A percentile compares a stretch with the other conserved stretches of the same genome.
Evolutionary conservation across 2,797 vertebrate species (phyloP).

Genomic region (Hyperoplus immaculatus): DNA sequence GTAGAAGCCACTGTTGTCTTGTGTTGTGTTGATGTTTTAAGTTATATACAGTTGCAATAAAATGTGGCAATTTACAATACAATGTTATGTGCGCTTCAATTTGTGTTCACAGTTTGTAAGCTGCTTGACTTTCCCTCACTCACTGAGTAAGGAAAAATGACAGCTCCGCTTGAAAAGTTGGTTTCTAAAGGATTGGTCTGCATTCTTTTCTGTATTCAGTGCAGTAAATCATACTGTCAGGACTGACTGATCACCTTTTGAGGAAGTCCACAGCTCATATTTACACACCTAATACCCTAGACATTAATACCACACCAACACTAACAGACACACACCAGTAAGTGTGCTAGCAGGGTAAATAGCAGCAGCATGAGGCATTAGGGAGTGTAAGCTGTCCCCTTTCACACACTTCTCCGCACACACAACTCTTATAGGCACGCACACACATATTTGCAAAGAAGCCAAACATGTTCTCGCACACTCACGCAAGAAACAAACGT

Average conservation of each 20-base stretch:
- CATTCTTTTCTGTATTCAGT: no score
- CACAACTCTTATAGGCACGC: background rate
- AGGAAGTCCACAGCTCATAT: no score
- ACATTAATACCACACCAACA: background rate
- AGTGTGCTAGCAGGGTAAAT: background rate
- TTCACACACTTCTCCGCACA: background rate
- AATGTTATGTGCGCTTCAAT: no score
- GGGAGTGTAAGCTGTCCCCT: background rate
- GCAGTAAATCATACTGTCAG: background rate
- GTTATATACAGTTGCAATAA: background rate
- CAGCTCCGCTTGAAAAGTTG: no score
- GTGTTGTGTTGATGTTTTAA: background rate
- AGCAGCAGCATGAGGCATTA: slow-evolving; percentile 17
- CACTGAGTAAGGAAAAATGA: no score
- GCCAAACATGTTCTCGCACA: background rate
- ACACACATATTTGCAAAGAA: background rate
- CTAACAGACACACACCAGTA: background rate
- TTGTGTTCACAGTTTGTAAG: no score
- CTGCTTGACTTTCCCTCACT: no score
- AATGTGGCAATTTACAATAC: background rate
- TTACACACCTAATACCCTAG: no score
- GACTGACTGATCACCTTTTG: background rate
- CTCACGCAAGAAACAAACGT: background rate
- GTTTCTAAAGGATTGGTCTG: no score
- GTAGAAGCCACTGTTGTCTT: no score